Percentiles rank a stretch among this genome's conserved stretches.
Evolutionary conservation across 2,113 vertebrate genomes (phyloP).

Genomic region (Antechinus flavipes): DNA sequence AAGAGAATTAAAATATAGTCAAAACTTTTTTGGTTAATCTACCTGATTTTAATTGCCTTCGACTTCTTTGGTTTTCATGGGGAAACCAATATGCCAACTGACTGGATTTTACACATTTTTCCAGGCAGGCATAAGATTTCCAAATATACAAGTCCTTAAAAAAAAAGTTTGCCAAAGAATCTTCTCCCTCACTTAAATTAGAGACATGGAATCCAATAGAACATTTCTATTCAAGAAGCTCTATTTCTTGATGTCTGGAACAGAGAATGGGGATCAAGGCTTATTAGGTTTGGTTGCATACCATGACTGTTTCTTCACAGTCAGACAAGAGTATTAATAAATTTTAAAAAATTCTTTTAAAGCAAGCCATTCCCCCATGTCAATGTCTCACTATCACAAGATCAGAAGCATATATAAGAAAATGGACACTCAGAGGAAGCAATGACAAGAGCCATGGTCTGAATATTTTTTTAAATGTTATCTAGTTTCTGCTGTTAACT

Average conservation of each 20-base stretch:
- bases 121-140: background rate
- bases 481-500: fast-evolving
- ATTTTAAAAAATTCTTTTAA: background rate
- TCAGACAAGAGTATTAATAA: no score
- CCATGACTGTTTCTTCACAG: background rate
- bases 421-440: fast-evolving
- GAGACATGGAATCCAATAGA: background rate
- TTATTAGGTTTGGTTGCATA: background rate
- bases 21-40: background rate
- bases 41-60: conserved; percentile 25
- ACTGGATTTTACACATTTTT: conserved; percentile 27
- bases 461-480: background rate
- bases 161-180: background rate
- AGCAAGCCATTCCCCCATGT: fast-evolving
- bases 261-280: fast-evolving
- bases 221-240: fast-evolving
- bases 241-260: background rate
- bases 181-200: background rate
- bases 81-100: background rate
- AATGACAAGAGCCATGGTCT: fast-evolving
- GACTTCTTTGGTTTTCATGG: conserved; percentile 32
- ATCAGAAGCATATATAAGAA: no score
- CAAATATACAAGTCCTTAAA: background rate
- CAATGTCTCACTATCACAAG: background rate
- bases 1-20: background rate